Percentiles rank a stretch among this genome's conserved stretches.
Conservation (phyloP, 2,888 invertebrate genomes). For the Temnothorax rugatulus region DNA sequence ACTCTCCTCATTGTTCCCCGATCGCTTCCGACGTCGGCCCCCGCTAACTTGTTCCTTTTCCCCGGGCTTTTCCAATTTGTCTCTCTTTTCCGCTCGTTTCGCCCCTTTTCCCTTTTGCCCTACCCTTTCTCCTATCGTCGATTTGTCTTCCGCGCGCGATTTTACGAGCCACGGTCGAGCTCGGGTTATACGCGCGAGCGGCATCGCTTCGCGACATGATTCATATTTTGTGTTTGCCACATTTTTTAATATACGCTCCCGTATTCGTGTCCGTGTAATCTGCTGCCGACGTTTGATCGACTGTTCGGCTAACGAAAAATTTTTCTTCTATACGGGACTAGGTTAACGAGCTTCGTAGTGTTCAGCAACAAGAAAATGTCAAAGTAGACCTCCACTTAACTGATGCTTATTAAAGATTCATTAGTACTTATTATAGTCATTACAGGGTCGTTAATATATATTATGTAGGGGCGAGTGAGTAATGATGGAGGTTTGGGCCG, state of each 20-base stretch:
- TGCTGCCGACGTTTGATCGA: slow-evolving; percentile 49
- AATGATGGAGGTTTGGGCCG: neutral
- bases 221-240: slow-evolving; percentile 51
- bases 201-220: slow-evolving; percentile 47
- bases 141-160: slow-evolving; percentile 55
- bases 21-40: slow-evolving; percentile 42
- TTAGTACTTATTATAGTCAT: slow-evolving; percentile 28
- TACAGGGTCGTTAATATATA: slow-evolving; percentile 42
- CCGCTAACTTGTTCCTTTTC: slow-evolving; percentile 50
- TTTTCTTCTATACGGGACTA: slow-evolving; percentile 4
- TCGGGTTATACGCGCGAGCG: slow-evolving; percentile 13
- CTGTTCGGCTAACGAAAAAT: slow-evolving; percentile 26
- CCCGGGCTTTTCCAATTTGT: slow-evolving; percentile 53
- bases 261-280: slow-evolving; percentile 33
- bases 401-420: slow-evolving; percentile 38
- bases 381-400: slow-evolving; percentile 17
- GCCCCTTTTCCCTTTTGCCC: slow-evolving; percentile 40
- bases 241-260: slow-evolving; percentile 40
- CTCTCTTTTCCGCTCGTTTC: slow-evolving; percentile 56
- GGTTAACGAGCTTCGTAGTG: neutral
- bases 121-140: slow-evolving; percentile 20
- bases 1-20: slow-evolving; percentile 57
- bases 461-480: slow-evolving; percentile 27
- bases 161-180: slow-evolving; percentile 36
- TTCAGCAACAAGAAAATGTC: neutral